A percentile compares a stretch with the other conserved stretches of the same genome.
These are phyloP conservation scores for Zoanthus gigantus DNA, from an alignment of 92 coral and sea anemone genomes.

Conservation along the genomic window DNA sequence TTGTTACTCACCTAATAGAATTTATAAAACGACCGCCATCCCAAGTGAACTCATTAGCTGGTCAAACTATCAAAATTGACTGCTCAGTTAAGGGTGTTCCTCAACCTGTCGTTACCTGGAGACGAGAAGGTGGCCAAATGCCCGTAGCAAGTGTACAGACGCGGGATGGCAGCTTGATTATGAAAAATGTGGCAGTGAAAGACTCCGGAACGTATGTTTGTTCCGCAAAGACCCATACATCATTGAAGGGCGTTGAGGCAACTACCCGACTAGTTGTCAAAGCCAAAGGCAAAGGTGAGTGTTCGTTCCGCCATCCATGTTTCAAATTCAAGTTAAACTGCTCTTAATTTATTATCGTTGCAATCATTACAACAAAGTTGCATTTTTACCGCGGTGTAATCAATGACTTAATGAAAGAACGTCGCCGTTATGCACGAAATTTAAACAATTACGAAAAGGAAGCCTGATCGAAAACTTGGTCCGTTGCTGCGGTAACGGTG, in stretches of 20 bases:
- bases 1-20: conserved; percentile 3
- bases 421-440: no score
- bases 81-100: conserved; percentile 12
- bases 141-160: neutral
- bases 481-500: no score
- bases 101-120: conserved; percentile 30
- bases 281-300: no score
- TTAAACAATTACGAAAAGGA: no score
- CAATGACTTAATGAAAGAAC: no score
- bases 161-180: neutral
- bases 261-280: no score
- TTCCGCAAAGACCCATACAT: neutral
- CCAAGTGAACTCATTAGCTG: neutral
- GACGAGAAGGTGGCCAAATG: conserved; percentile 2
- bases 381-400: no score
- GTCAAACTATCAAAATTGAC: neutral
- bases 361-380: no score
- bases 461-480: no score
- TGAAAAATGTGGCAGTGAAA: neutral
- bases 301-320: no score
- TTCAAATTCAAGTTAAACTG: no score
- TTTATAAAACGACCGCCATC: conserved; percentile 19
- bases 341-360: no score
- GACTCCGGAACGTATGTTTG: conserved; percentile 27
- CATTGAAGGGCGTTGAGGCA: neutral